Evolutionary conservation across 1,140 invertebrate genomes (phyloP).

Genomic region (Reticulitermes speratus): DNA sequence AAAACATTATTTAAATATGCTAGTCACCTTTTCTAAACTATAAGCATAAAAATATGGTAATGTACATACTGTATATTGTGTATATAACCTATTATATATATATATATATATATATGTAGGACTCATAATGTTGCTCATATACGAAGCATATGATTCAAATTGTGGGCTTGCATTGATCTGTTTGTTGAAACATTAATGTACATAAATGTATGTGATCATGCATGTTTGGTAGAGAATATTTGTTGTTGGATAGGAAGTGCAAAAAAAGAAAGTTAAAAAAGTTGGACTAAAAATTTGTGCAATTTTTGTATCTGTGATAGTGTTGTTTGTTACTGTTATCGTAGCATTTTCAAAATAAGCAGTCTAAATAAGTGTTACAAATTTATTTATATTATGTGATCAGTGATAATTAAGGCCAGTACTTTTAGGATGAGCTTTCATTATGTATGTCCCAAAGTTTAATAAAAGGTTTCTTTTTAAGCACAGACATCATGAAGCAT

Average conservation of each 20-base stretch:
- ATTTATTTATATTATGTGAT: neutral
- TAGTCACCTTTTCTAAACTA: neutral
- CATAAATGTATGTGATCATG: neutral
- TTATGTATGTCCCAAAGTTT: too few relatives aligned
- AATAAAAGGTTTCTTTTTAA: too few relatives aligned
- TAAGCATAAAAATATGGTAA: neutral
- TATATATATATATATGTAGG: neutral
- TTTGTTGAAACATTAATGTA: neutral
- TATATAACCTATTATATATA: neutral
- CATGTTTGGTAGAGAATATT: neutral
- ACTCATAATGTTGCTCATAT: neutral
- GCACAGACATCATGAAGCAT: too few relatives aligned
- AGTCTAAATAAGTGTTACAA: neutral
- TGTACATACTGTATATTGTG: neutral
- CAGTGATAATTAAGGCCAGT: neutral
- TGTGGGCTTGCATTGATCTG: neutral
- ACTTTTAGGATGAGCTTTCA: neutral
- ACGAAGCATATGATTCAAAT: neutral
- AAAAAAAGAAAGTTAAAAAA: neutral
- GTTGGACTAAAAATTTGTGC: neutral
- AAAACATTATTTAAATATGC: neutral
- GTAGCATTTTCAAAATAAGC: neutral
- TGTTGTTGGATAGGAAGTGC: neutral
- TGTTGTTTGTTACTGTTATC: slow-evolving; percentile 8
- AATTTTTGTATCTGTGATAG: slow-evolving; percentile 19